A percentile compares a stretch with the other conserved stretches of the same genome.
phyloP scores from a whole-genome alignment of 2,797 vertebrate genomes.

The Hippoglossus hippoglossus region DNA sequence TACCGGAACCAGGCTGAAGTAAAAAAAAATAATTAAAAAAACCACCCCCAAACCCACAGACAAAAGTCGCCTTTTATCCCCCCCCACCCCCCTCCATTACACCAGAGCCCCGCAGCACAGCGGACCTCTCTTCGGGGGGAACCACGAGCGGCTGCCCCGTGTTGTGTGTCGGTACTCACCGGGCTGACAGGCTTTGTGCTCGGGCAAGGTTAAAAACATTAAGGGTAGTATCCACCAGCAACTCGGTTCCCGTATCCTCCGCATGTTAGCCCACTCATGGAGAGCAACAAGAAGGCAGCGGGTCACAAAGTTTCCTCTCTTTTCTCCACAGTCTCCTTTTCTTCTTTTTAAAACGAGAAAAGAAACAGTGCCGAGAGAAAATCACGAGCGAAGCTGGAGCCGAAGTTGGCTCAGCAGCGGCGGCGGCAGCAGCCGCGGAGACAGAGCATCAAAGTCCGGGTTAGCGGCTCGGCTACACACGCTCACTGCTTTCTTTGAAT shows the following conservation, averaged over 20 bases:
- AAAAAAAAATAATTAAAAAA: neutral
- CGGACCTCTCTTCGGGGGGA: neutral
- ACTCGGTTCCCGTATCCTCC: slow-evolving; percentile 95
- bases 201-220: slow-evolving; percentile 91
- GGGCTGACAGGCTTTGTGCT: slow-evolving; percentile 92
- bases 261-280: slow-evolving; percentile 97
- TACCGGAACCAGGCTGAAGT: neutral
- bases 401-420: slow-evolving; percentile 62
- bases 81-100: neutral
- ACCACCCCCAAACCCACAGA: slow-evolving; percentile 11
- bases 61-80: slow-evolving; percentile 34
- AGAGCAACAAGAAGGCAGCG: slow-evolving; percentile 84
- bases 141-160: slow-evolving; percentile 27
- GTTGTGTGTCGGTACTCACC: slow-evolving; percentile 87
- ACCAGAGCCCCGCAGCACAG: neutral
- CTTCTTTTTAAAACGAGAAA: slow-evolving; percentile 7
- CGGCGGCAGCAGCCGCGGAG: slow-evolving; percentile 59
- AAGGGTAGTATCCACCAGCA: slow-evolving; percentile 94
- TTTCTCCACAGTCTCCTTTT: slow-evolving; percentile 37
- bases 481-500: too few relatives aligned
- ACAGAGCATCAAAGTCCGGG: slow-evolving; percentile 68
- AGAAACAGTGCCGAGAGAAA: neutral
- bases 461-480: slow-evolving; percentile 42
- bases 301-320: slow-evolving; percentile 72
- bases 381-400: slow-evolving; percentile 35